phyloP scores from a whole-genome alignment of 2,113 vertebrate genomes.

The Eidolon helvum region DNA sequence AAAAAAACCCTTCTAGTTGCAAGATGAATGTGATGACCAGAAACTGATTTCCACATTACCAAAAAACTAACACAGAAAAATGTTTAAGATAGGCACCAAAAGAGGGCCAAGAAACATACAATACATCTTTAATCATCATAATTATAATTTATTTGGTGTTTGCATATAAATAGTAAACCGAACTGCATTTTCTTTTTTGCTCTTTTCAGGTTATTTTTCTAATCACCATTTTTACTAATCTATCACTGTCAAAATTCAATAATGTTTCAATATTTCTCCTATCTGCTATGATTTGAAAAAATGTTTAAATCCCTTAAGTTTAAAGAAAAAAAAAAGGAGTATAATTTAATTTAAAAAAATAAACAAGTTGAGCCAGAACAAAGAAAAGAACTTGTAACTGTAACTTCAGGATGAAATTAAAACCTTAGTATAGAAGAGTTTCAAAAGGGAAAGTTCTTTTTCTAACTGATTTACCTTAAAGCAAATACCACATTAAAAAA shows the following conservation, averaged over 20 bases:
- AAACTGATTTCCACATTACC: neutral
- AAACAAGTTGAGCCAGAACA: neutral
- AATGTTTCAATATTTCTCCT: constrained; percentile 1
- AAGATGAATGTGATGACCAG: neutral
- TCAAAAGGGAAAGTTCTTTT: neutral
- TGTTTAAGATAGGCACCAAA: neutral
- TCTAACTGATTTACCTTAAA: neutral
- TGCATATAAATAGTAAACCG: neutral
- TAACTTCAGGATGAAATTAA: constrained; percentile 7
- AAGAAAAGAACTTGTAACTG: neutral
- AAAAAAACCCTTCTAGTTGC: neutral
- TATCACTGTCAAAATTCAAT: neutral
- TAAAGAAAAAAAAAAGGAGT: constrained; percentile 39
- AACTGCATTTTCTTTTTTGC: neutral
- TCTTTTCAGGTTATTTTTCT: constrained; percentile 19
- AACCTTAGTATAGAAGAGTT: neutral
- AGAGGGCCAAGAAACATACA: neutral
- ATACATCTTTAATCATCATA: neutral
- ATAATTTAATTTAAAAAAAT: neutral
- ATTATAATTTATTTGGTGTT: neutral
- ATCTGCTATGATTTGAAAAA: neutral
- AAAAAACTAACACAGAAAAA: neutral
- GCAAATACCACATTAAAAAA: neutral
- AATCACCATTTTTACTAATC: neutral
- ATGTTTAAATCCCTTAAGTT: neutral